Evolutionary conservation across 2,113 vertebrate species (phyloP).

Genomic region (Misgurnus anguillicaudatus): DNA sequence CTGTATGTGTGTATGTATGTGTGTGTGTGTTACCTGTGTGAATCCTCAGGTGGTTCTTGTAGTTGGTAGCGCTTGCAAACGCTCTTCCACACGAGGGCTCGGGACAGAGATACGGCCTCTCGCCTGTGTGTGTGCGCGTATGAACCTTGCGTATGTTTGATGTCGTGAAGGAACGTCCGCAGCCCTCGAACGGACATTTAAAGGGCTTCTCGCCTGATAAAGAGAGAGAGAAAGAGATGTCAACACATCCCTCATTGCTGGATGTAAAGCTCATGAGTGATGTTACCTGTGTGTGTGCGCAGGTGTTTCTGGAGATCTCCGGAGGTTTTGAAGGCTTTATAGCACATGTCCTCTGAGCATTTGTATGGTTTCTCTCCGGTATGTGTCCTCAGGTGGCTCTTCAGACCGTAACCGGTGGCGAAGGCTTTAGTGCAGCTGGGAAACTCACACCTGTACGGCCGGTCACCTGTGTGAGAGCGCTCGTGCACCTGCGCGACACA

Average conservation of each 20-base stretch:
- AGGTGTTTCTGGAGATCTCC: conserved; percentile 85
- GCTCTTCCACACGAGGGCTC: conserved; percentile 79
- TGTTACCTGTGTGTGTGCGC: conserved; percentile 81
- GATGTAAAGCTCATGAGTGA: background rate
- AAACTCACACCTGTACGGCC: conserved; percentile 77
- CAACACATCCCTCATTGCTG: background rate
- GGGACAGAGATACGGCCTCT: conserved; percentile 79
- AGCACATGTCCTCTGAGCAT: conserved; percentile 81
- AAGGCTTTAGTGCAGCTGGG: conserved; percentile 81
- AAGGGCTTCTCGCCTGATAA: conserved; percentile 80
- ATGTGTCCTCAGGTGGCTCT: conserved; percentile 80
- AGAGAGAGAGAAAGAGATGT: background rate
- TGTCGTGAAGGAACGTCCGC: conserved; percentile 82
- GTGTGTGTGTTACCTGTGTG: conserved; percentile 74
- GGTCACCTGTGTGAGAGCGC: conserved; percentile 79
- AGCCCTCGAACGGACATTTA: conserved; percentile 81
- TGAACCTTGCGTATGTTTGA: conserved; percentile 85
- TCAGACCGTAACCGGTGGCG: conserved; percentile 81
- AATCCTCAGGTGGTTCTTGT: conserved; percentile 87
- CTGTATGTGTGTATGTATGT: background rate
- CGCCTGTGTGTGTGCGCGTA: conserved; percentile 82
- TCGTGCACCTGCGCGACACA: conserved; percentile 75
- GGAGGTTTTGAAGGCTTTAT: conserved; percentile 85
- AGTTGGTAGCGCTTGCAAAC: conserved; percentile 85
- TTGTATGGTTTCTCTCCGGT: conserved; percentile 84